Evolutionary conservation across 2,113 vertebrate species (phyloP).

Genomic region (Seriola dumerili): DNA sequence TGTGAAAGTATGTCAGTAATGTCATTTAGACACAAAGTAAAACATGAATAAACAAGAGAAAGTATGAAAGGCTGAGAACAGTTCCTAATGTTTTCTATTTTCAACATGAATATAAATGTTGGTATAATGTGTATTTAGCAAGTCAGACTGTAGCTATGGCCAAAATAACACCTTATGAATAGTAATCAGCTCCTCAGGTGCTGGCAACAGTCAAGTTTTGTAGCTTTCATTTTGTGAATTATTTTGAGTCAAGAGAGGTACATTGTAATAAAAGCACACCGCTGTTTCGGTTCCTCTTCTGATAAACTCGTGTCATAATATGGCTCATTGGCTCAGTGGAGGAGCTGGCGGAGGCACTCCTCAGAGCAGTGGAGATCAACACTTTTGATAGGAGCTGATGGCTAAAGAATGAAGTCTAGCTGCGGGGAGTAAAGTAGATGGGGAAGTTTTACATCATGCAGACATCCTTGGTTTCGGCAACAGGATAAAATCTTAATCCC

Average conservation of each 20-base stretch:
- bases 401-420: constrained; percentile 38
- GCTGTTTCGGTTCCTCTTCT: not conserved
- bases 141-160: not conserved
- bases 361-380: constrained; percentile 16
- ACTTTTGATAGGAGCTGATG: constrained; percentile 8
- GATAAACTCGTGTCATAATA: not conserved
- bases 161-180: not conserved
- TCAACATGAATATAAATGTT: not conserved
- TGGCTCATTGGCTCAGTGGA: constrained; percentile 18
- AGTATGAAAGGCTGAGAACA: not conserved
- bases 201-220: not conserved
- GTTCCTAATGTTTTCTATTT: not conserved
- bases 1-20: too few species aligned
- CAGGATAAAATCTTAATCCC: constrained; percentile 57
- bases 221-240: not conserved
- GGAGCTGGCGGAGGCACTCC: not conserved
- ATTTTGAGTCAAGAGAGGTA: not conserved
- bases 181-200: not conserved
- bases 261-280: not conserved
- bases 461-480: constrained; percentile 33
- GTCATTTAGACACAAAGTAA: too few species aligned
- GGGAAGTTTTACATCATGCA: constrained; percentile 36
- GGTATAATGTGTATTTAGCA: not conserved
- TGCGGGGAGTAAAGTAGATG: constrained; percentile 46
- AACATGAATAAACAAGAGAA: too few species aligned